Conservation (phyloP, 2,113 vertebrate species). For the Climacteris rufus region DNA sequence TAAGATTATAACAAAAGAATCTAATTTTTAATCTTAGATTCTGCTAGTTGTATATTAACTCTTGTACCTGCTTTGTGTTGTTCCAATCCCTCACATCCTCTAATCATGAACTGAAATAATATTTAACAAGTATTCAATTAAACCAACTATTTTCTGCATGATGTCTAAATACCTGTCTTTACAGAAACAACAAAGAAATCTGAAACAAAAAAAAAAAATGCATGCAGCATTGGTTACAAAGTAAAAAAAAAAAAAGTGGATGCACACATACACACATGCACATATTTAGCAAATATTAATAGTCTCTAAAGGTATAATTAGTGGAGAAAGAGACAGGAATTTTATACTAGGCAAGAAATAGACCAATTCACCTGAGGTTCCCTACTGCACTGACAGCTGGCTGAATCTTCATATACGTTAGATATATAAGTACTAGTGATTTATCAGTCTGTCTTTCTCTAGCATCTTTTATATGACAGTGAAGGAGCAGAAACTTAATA, state of each 20-base stretch:
- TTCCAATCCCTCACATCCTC: neutral
- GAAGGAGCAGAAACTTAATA: neutral
- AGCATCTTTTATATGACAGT: neutral
- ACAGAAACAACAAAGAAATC: neutral
- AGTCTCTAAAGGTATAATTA: constrained; percentile 70
- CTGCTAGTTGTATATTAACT: neutral
- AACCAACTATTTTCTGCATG: neutral
- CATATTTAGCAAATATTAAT: constrained; percentile 23
- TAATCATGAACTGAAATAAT: neutral
- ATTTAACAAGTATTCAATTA: neutral
- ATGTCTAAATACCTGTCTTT: neutral
- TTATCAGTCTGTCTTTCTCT: constrained; percentile 50
- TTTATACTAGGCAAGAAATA: constrained; percentile 57
- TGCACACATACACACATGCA: accelerated
- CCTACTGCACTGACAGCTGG: constrained; percentile 50
- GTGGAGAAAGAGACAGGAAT: constrained; percentile 32
- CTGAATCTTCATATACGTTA: neutral
- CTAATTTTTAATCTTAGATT: neutral
- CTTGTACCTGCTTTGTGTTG: neutral
- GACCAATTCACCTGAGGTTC: constrained; percentile 70
- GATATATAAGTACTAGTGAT: constrained; percentile 30
- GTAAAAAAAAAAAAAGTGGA: neutral
- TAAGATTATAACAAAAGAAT: neutral
- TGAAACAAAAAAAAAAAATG: neutral
- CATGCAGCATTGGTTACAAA: neutral